Evolutionary conservation across 2,888 invertebrate genomes (phyloP).

Genomic region (Linnaemya tessellans): DNA sequence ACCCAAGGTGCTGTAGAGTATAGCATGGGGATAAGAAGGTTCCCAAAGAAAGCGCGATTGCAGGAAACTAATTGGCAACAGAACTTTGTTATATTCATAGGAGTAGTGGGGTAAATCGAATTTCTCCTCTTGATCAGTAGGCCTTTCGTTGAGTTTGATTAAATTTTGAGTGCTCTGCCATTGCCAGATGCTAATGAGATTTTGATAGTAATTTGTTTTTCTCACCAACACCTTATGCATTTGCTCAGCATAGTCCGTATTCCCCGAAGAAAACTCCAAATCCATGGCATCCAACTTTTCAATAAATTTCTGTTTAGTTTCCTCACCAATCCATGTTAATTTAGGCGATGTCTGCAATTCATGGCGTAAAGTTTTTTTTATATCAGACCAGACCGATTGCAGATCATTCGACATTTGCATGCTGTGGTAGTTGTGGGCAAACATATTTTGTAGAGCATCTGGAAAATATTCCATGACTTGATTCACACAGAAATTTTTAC

Average conservation of each 20-base stretch:
- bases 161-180: slow-evolving; percentile 77
- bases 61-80: slow-evolving; percentile 78
- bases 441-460: slow-evolving; percentile 79
- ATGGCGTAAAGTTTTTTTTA: slow-evolving; percentile 78
- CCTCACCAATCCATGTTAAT: slow-evolving; percentile 77
- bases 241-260: slow-evolving; percentile 74
- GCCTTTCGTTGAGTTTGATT: slow-evolving; percentile 75
- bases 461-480: slow-evolving; percentile 78
- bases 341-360: slow-evolving; percentile 77
- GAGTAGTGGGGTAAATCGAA: slow-evolving; percentile 77
- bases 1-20: slow-evolving; percentile 79
- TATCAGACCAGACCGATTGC: slow-evolving; percentile 79
- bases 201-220: slow-evolving; percentile 76
- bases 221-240: slow-evolving; percentile 74
- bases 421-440: slow-evolving; percentile 79
- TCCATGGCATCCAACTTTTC: slow-evolving; percentile 77
- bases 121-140: slow-evolving; percentile 72
- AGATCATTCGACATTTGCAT: slow-evolving; percentile 79
- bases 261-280: slow-evolving; percentile 75
- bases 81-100: slow-evolving; percentile 77
- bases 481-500: slow-evolving; percentile 77
- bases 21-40: slow-evolving; percentile 78
- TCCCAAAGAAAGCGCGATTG: slow-evolving; percentile 81
- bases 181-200: slow-evolving; percentile 77
- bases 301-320: slow-evolving; percentile 78